phyloP scores from a whole-genome alignment of 2,797 vertebrate species.

The Cetoscarus ocellatus region DNA sequence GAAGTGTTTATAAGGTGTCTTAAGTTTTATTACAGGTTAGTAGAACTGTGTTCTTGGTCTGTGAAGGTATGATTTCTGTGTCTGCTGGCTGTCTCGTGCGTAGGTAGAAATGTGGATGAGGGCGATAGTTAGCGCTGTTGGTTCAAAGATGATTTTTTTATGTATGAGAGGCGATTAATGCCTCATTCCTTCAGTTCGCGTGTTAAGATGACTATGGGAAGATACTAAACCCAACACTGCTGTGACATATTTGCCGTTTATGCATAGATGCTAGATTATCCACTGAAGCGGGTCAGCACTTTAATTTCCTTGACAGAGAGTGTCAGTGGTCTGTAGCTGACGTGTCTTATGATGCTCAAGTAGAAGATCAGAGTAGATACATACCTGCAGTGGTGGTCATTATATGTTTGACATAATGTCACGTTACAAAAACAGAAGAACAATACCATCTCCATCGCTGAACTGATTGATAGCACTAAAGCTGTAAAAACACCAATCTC shows the following conservation, averaged over 20 bases:
- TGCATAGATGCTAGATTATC: neutral
- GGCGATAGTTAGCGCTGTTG: constrained; percentile 62
- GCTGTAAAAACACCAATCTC: no score
- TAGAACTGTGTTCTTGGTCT: constrained; percentile 14
- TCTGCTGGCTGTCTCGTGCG: constrained; percentile 54
- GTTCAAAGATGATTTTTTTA: constrained; percentile 40
- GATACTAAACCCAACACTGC: neutral
- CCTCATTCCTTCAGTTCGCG: neutral
- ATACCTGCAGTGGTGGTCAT: no score
- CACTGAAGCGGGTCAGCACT: no score
- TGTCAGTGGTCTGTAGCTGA: no score
- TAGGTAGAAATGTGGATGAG: constrained; percentile 41
- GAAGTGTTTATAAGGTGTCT: neutral
- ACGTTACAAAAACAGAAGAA: no score
- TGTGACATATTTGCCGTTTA: no score
- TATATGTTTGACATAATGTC: no score
- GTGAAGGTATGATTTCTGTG: constrained; percentile 16
- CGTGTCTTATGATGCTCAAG: no score
- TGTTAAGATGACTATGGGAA: neutral
- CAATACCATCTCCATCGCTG: no score
- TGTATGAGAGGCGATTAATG: constrained; percentile 57
- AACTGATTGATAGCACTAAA: no score
- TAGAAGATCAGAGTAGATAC: no score
- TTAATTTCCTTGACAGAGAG: no score
- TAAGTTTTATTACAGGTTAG: constrained; percentile 25